These are phyloP conservation scores for Myiothlypis chrysogaster DNA, from an alignment of 2,797 vertebrate genomes.

Conservation along the genomic window DNA sequence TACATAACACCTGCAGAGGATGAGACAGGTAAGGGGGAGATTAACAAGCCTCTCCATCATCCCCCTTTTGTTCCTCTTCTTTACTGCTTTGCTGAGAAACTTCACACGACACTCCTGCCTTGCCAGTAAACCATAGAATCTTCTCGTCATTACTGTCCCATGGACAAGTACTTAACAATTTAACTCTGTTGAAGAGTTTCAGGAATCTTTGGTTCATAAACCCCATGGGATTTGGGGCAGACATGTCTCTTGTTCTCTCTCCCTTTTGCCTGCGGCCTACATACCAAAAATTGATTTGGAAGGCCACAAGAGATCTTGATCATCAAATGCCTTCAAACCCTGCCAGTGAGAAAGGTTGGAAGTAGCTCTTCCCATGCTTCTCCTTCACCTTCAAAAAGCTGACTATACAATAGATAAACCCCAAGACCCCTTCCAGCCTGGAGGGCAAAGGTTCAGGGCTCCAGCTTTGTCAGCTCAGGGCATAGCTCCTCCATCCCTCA, in stretches of 20 bases:
- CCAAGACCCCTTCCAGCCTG: not conserved
- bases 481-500: not conserved
- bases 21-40: not conserved
- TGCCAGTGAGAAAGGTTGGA: not conserved
- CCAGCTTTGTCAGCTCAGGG: not conserved
- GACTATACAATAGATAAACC: not conserved
- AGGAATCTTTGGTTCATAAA: not conserved
- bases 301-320: not conserved
- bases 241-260: not conserved
- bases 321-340: not conserved
- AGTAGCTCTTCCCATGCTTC: not conserved
- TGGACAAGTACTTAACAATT: not conserved
- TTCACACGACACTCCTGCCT: not conserved
- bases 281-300: not conserved
- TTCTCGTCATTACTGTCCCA: not conserved
- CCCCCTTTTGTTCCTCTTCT: not conserved
- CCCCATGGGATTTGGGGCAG: not conserved
- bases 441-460: not conserved
- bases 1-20: conserved; percentile 88
- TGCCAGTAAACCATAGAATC: not conserved
- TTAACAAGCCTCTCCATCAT: not conserved
- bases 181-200: not conserved
- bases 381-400: not conserved
- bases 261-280: not conserved
- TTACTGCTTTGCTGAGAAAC: not conserved